Conservation (phyloP, 2,888 invertebrate species). For the Drymonia ruficornis region DNA sequence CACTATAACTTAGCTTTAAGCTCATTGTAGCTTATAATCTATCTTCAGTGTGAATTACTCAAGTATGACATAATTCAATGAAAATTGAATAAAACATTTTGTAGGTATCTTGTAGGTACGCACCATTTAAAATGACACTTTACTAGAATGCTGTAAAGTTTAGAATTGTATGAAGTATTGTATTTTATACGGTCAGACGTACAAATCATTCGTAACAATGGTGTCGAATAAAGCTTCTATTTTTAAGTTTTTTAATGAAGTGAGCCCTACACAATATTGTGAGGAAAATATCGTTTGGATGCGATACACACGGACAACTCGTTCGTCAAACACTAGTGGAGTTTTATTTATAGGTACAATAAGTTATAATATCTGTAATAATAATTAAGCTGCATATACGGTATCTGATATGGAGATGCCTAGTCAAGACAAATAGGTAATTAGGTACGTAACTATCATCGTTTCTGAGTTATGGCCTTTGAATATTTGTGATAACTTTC, state of each 20-base stretch:
- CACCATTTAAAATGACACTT: conserved; percentile 40
- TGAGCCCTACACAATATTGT: conserved; percentile 72
- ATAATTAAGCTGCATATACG: too few relatives aligned
- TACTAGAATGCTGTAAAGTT: conserved; percentile 43
- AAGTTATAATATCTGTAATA: too few relatives aligned
- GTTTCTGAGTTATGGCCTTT: too few relatives aligned
- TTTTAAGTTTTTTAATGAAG: conserved; percentile 80
- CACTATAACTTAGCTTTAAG: conserved; percentile 20
- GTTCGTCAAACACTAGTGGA: conserved; percentile 21
- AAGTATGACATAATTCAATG: conserved; percentile 58
- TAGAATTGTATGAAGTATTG: conserved; percentile 50
- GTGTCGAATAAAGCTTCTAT: conserved; percentile 71
- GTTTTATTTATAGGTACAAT: conserved; percentile 6
- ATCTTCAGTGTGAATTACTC: conserved; percentile 54
- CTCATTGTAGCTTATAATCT: conserved; percentile 43
- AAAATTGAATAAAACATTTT: conserved; percentile 63
- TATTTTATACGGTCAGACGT: conserved; percentile 68
- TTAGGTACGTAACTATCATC: too few relatives aligned
- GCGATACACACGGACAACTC: conserved; percentile 49
- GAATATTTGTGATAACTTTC: too few relatives aligned
- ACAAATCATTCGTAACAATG: conserved; percentile 78
- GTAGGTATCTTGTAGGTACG: too few relatives aligned
- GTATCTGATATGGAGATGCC: too few relatives aligned
- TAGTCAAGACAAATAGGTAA: too few relatives aligned
- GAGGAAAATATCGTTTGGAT: conserved; percentile 65